These are phyloP conservation scores for Distichodus sexfasciatus DNA, from an alignment of 2,797 vertebrate genomes.

Conservation along the genomic window DNA sequence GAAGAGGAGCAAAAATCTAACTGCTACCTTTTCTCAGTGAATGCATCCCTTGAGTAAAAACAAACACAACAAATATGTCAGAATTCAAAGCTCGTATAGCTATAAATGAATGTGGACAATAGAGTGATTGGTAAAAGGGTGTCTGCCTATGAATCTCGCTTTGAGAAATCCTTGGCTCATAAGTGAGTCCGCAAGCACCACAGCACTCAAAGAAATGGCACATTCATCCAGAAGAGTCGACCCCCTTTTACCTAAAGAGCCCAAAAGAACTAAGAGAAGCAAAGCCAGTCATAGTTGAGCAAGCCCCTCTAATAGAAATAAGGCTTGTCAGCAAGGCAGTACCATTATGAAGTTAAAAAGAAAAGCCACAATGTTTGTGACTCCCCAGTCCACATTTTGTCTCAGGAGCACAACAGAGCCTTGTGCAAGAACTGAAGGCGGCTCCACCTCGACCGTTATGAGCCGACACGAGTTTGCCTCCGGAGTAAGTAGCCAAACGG, in stretches of 20 bases:
- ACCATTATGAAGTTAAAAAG: slow-evolving; percentile 44
- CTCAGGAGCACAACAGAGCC: slow-evolving; percentile 38
- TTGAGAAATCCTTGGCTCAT: slow-evolving; percentile 64
- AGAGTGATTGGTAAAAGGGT: slow-evolving; percentile 54
- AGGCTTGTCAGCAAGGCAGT: slow-evolving; percentile 44
- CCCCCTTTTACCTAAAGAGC: slow-evolving; percentile 18
- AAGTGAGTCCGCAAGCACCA: slow-evolving; percentile 73
- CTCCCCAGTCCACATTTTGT: slow-evolving; percentile 27
- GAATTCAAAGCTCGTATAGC: slow-evolving; percentile 51
- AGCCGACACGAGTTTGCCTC: slow-evolving; percentile 40
- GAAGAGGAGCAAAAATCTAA: slow-evolving; percentile 36
- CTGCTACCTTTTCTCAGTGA: slow-evolving; percentile 49
- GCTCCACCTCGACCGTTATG: slow-evolving; percentile 23
- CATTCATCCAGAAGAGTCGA: slow-evolving; percentile 38
- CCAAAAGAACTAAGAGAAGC: slow-evolving; percentile 35
- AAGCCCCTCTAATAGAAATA: slow-evolving; percentile 22
- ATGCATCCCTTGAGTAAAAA: slow-evolving; percentile 48
- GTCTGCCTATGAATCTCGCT: slow-evolving; percentile 69
- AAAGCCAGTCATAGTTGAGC: slow-evolving; percentile 25
- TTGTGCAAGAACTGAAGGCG: slow-evolving; percentile 44
- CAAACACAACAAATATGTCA: slow-evolving; percentile 49
- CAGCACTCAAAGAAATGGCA: slow-evolving; percentile 55
- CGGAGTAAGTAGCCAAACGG: slow-evolving; percentile 17
- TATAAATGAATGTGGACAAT: slow-evolving; percentile 15
- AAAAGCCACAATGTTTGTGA: slow-evolving; percentile 34